Base-by-base conservation (phyloP, 2,113 vertebrate genomes). In the Jaculus jaculus region DNA sequence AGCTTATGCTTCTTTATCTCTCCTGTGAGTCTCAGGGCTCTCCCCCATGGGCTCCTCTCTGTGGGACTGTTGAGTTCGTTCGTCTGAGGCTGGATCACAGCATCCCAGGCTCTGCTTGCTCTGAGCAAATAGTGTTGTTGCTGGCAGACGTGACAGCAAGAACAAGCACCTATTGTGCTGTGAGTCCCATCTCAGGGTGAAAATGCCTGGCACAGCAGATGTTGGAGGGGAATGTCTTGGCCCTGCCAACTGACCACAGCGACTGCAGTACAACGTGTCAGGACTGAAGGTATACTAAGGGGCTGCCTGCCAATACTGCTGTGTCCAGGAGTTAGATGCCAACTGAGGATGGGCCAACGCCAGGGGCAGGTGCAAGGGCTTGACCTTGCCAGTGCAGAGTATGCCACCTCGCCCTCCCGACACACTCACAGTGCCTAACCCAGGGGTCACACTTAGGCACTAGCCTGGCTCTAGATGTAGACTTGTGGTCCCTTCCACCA, bases 81-180 rank as follows among this genome's bases (percentile, higher is more conserved):
- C 54, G 7, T 88, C 21, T 7, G 1, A 23, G 84, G 1, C n/a
- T 58, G 7, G 71, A 68, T 77, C 63, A 20, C 51, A 28, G 32
- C 28, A 17, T 81, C 66, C 5, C 20, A 37, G 89, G 47, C 74
- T 39, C 24, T 0, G 7, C 47, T 60, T 66, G 69, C 37, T 51
- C 1, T n/a, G 21, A 9, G 71, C 47, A 65, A 89, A 82, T 84
- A 71, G 79, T 84, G n/a, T 24, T 87, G 2, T 54, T 47, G 6
- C 0, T 0, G 18, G 32, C 8, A 34, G 54, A 8, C 87, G 11
- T 80, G 90, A 85, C 65, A 90, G 90, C 0, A 0, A 66, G 90
- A 88, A 83, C 51, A 74, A 92, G 71, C 2, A 9, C 63, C 77
- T 91, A 3, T 91, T 95, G 94, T 91, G 88, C 3, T 39, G 72